Evolutionary conservation across 92 coral and sea anemone species (phyloP), one percentile per base, ranked within the genome.

Genomic region (Anthopleura xanthogrammica): DNA sequence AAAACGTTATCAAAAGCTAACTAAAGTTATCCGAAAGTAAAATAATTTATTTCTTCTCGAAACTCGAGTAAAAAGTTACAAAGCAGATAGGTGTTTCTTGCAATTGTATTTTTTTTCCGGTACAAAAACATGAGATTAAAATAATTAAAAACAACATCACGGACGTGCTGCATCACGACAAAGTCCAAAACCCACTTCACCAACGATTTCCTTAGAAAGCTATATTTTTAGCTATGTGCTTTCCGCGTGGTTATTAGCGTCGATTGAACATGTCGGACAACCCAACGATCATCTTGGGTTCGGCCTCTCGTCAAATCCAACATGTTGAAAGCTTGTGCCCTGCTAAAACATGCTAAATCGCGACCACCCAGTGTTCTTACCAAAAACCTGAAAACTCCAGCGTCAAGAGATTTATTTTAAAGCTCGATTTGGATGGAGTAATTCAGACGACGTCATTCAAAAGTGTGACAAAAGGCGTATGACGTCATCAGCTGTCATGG

Each of bases 401-500:
- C 74, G 5, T 68, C 41, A 29, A 68, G 74, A 29, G 74, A 68
- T 68, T 68, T 68, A 68, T 68, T 68, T 36, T 68, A 75, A 75
- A 75, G 20, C 55, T 75, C 55, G 24, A 42, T 75, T 75, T 22
- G 42, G 17, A 20, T 75, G 29, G 23, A 75, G 78, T 50, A 42
- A 42, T 42, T 42, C 29, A 41, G 12, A 65, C 60, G 76, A 80
- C 76, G 83, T 64, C 83, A 80, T 39, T 36, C 9, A 73, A 43
- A 16, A 16, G 75, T 62, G n/a, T 56, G 52, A 58, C 52, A 29
- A 41, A 9, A 52, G 80, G 41, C 42, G 60, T 7, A 22, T 77
- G 78, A 81, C 84, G 84, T 81, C 84, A 81, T 16, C 16, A 81
- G 41, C 77, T 68, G 84, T 81, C 77, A 81, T 81, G 84, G 84